These are phyloP conservation scores for Scleropages formosus DNA, from an alignment of 2,797 vertebrate genomes.

Conservation along the genomic window DNA sequence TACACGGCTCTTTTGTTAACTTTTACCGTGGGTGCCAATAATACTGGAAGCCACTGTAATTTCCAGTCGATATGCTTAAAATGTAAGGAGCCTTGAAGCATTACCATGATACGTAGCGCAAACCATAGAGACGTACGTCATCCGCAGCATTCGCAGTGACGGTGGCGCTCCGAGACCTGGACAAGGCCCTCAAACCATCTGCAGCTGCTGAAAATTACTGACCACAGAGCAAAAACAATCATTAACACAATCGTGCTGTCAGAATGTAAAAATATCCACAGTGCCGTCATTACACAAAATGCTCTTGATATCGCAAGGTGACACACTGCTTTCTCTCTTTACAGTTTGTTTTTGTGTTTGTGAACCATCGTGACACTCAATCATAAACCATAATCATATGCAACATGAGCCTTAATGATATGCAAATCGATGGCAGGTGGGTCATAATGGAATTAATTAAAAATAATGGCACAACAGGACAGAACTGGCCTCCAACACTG, in stretches of 20 bases:
- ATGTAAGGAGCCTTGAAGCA: neutral
- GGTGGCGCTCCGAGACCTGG: too few relatives aligned
- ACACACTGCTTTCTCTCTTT: neutral
- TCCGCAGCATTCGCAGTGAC: too few relatives aligned
- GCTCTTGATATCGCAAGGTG: neutral
- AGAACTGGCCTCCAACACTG: too few relatives aligned
- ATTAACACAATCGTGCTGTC: neutral
- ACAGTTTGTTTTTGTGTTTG: neutral
- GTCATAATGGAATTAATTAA: slow-evolving; percentile 17
- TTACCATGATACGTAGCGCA: neutral
- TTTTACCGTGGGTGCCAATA: neutral
- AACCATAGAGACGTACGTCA: too few relatives aligned
- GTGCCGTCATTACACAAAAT: neutral
- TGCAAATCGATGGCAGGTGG: slow-evolving; percentile 11
- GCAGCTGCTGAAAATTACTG: neutral
- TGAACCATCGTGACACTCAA: neutral
- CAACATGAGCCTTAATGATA: neutral
- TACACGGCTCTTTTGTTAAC: neutral
- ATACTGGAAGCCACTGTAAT: too few relatives aligned
- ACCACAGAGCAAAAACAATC: neutral
- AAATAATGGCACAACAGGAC: slow-evolving; percentile 8
- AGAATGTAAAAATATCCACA: neutral
- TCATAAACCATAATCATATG: neutral
- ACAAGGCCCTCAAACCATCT: neutral
- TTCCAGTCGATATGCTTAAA: neutral